Evolutionary conservation across 2,888 invertebrate species (phyloP).

Genomic region (Magallana nippona): DNA sequence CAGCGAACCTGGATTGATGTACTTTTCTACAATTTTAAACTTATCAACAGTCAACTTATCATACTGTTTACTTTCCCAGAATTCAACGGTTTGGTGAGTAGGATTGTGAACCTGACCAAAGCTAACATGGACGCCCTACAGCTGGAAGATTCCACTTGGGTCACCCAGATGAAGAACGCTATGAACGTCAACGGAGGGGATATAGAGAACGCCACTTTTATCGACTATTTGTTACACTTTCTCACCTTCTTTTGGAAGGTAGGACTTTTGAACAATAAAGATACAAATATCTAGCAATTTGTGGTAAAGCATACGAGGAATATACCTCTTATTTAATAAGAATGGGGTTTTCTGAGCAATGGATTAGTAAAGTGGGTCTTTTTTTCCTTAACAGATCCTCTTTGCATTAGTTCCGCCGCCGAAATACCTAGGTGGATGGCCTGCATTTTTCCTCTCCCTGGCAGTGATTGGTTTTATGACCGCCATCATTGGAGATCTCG

Average conservation of each 20-base stretch:
- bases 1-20: too few species aligned
- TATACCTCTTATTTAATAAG: too few species aligned
- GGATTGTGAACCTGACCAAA: slow-evolving; percentile 82
- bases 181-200: slow-evolving; percentile 84
- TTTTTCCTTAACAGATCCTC: slow-evolving; percentile 75
- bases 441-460: slow-evolving; percentile 83
- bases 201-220: slow-evolving; percentile 81
- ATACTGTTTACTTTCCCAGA: slow-evolving; percentile 77
- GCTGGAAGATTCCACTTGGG: slow-evolving; percentile 82
- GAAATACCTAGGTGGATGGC: slow-evolving; percentile 82
- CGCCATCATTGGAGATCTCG: slow-evolving; percentile 83
- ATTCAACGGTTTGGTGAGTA: slow-evolving; percentile 82
- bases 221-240: slow-evolving; percentile 83
- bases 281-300: too few species aligned
- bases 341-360: too few species aligned
- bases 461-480: slow-evolving; percentile 83
- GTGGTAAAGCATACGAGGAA: too few species aligned
- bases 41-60: too few species aligned
- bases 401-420: slow-evolving; percentile 82
- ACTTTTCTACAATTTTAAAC: too few species aligned
- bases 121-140: slow-evolving; percentile 82
- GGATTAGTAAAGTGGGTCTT: background rate
- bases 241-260: slow-evolving; percentile 83
- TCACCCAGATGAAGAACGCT: slow-evolving; percentile 82
- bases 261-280: slow-evolving; percentile 35